Conservation (phyloP, 2,113 vertebrate genomes). For the Oryzias javanicus region DNA sequence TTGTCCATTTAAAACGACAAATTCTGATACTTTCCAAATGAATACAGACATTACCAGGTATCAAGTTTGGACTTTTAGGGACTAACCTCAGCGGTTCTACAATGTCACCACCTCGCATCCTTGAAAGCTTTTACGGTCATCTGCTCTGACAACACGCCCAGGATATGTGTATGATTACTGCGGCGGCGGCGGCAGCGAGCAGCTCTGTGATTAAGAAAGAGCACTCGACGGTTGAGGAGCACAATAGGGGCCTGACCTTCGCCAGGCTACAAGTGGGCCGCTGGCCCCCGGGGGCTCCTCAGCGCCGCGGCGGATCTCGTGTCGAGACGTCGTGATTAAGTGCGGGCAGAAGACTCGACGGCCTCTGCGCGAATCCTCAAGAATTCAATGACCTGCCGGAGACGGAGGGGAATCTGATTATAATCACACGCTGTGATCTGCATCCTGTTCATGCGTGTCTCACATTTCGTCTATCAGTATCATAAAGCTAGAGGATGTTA, state of each 20-base stretch:
- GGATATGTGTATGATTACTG: constrained; percentile 43
- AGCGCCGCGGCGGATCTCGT: constrained; percentile 36
- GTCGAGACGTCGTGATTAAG: constrained; percentile 63
- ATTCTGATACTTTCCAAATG: no score
- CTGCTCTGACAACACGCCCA: constrained; percentile 20
- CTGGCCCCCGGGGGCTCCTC: constrained; percentile 43
- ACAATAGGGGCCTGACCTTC: constrained; percentile 72
- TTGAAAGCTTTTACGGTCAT: constrained; percentile 9
- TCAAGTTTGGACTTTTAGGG: no score
- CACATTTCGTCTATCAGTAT: constrained; percentile 5
- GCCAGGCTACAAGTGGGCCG: constrained; percentile 43
- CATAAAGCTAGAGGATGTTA: no score
- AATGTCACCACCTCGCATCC: constrained; percentile 17
- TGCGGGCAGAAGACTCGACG: constrained; percentile 51
- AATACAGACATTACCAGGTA: no score
- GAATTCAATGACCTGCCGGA: constrained; percentile 49
- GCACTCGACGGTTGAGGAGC: constrained; percentile 59
- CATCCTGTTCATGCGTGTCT: constrained; percentile 2
- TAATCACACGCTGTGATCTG: constrained; percentile 47
- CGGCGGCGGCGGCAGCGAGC: constrained; percentile 19
- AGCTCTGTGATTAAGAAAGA: constrained; percentile 67
- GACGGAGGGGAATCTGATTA: constrained; percentile 61
- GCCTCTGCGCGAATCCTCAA: constrained; percentile 47
- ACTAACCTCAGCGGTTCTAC: neutral
- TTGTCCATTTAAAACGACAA: no score